phyloP scores from a whole-genome alignment of 92 coral and sea anemone genomes.

The Epizoanthus stellaris region DNA sequence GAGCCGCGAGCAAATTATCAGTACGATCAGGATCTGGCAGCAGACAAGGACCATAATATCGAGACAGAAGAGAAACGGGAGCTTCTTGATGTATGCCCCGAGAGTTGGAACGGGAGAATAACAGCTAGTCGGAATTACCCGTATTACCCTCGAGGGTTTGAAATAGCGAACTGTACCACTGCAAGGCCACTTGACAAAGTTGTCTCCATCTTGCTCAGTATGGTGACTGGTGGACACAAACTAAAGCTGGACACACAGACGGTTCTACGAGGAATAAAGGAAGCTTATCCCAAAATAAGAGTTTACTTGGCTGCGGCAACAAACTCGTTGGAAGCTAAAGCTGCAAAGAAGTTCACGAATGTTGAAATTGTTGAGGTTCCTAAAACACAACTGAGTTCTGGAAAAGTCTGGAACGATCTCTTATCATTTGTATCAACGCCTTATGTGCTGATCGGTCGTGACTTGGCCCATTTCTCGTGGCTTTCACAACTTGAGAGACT shows the following conservation, averaged over 20 bases:
- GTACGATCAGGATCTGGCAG: not conserved
- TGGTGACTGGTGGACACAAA: conserved; percentile 41
- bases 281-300: conserved; percentile 47
- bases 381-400: not conserved
- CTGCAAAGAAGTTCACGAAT: conserved; percentile 19
- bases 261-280: conserved; percentile 51
- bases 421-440: conserved; percentile 46
- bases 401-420: conserved; percentile 56
- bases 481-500: conserved; percentile 57
- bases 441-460: conserved; percentile 54
- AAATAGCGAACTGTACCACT: conserved; percentile 43
- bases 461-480: conserved; percentile 64
- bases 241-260: conserved; percentile 29
- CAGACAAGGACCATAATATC: not conserved
- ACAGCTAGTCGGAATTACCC: conserved; percentile 18
- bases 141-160: conserved; percentile 49
- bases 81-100: conserved; percentile 59
- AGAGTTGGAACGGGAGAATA: conserved; percentile 44
- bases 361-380: conserved; percentile 27
- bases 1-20: conserved; percentile 7
- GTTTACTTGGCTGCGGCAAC: conserved; percentile 45
- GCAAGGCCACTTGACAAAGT: conserved; percentile 57
- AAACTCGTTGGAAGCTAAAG: not conserved
- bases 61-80: not conserved
- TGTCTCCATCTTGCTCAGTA: conserved; percentile 43